Conservation (phyloP, 2,888 invertebrate genomes). For the Graphium colonna region DNA sequence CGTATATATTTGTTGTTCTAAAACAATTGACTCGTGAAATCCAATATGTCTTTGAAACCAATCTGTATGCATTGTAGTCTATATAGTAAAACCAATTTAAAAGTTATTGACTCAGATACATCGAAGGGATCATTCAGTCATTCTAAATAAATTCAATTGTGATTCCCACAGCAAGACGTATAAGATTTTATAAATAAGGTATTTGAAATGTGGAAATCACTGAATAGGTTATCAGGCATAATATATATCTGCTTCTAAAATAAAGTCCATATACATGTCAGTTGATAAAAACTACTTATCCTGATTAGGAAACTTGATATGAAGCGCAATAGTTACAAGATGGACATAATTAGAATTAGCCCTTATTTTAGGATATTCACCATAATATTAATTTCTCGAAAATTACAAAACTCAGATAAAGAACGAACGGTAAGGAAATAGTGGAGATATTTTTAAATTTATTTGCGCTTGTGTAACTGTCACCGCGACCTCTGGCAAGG, state of each 20-base stretch:
- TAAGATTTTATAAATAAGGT: too few species aligned
- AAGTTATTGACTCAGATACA: neutral
- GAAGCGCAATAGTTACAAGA: too few species aligned
- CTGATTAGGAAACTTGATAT: too few species aligned
- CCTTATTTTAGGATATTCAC: too few species aligned
- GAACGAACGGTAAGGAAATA: neutral
- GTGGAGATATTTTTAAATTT: conserved; percentile 1
- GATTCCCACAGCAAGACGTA: too few species aligned
- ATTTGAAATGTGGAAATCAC: too few species aligned
- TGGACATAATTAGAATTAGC: too few species aligned
- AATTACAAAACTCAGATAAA: neutral
- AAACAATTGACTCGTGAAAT: neutral
- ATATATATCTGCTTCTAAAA: neutral
- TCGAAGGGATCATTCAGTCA: neutral
- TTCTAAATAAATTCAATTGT: too few species aligned
- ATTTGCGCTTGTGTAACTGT: neutral
- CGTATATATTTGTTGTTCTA: neutral
- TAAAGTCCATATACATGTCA: neutral
- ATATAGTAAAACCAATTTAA: neutral
- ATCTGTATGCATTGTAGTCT: neutral
- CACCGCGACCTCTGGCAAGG: conserved; percentile 1
- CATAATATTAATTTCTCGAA: neutral
- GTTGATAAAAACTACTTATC: neutral
- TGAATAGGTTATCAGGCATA: neutral
- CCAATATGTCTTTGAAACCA: neutral